Evolutionary conservation across 1,140 invertebrate species (phyloP).

Genomic region (Schmidtea mediterranea): DNA sequence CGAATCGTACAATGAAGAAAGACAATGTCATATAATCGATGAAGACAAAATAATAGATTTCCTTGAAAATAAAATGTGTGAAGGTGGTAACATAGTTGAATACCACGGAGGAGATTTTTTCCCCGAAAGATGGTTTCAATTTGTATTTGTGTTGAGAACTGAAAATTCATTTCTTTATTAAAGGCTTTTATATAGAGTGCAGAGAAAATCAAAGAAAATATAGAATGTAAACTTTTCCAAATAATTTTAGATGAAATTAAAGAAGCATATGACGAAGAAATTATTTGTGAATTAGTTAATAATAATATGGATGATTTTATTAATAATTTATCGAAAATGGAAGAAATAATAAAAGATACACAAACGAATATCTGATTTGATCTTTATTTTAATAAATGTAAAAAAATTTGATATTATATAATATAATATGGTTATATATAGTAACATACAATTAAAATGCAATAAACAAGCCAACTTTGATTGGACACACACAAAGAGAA

Average conservation of each 20-base stretch:
- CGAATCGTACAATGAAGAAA: slow-evolving; percentile 53
- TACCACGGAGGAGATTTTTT: slow-evolving; percentile 91
- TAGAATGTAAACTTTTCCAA: slow-evolving; percentile 60
- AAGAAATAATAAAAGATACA: too few relatives aligned
- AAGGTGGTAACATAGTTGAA: slow-evolving; percentile 70
- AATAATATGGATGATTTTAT: slow-evolving; percentile 48
- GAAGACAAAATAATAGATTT: slow-evolving; percentile 70
- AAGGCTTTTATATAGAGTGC: slow-evolving; percentile 44
- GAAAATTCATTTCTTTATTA: slow-evolving; percentile 64
- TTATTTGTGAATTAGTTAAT: slow-evolving; percentile 53
- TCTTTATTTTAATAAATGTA: too few relatives aligned
- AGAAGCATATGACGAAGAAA: slow-evolving; percentile 49
- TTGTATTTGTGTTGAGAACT: slow-evolving; percentile 66
- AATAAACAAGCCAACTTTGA: too few relatives aligned
- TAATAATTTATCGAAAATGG: slow-evolving; percentile 31
- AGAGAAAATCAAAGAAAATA: slow-evolving; percentile 68
- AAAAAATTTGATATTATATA: too few relatives aligned
- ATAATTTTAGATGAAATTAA: slow-evolving; percentile 56
- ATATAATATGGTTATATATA: too few relatives aligned
- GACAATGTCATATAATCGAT: slow-evolving; percentile 57
- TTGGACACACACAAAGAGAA: too few relatives aligned
- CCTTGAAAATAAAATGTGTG: slow-evolving; percentile 48
- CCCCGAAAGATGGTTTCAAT: slow-evolving; percentile 72
- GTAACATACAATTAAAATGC: too few relatives aligned
- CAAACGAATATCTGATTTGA: too few relatives aligned